phyloP scores from a whole-genome alignment of 2,888 invertebrate genomes.

The Hetaerina titia region DNA sequence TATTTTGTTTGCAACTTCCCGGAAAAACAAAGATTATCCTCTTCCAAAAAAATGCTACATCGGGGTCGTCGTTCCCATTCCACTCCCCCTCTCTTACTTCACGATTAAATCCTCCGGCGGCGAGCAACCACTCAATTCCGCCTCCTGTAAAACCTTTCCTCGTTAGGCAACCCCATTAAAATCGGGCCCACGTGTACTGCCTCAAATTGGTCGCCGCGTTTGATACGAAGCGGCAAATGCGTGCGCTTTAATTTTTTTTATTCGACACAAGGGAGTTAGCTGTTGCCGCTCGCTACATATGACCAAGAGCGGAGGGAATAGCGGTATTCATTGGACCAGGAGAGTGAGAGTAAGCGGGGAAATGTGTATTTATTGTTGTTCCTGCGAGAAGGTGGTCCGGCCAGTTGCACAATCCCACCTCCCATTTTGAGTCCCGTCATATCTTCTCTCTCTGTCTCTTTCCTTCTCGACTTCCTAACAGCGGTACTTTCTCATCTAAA shows the following conservation, averaged over 20 bases:
- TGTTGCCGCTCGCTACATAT: not conserved
- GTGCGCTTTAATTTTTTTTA: not conserved
- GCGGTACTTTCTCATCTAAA: not conserved
- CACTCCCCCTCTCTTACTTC: not conserved
- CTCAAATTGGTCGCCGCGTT: constrained; percentile 58
- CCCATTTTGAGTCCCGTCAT: not conserved
- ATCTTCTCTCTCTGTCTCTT: not conserved
- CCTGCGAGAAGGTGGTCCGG: not conserved
- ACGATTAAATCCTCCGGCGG: not conserved
- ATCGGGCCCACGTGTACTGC: constrained; percentile 4
- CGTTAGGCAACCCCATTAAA: constrained; percentile 54
- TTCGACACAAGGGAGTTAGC: not conserved
- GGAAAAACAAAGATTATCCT: not conserved
- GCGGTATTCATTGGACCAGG: no score
- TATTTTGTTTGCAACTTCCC: not conserved
- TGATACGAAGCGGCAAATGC: constrained; percentile 42
- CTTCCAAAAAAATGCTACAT: not conserved
- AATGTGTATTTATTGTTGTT: not conserved
- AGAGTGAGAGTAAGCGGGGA: not conserved
- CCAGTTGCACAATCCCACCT: not conserved
- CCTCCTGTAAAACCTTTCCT: constrained; percentile 35
- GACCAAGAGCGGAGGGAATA: no score
- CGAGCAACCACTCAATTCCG: not conserved
- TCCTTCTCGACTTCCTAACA: not conserved
- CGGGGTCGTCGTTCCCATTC: not conserved